phyloP scores from a whole-genome alignment of 2,113 vertebrate genomes.

The Apus apus region DNA sequence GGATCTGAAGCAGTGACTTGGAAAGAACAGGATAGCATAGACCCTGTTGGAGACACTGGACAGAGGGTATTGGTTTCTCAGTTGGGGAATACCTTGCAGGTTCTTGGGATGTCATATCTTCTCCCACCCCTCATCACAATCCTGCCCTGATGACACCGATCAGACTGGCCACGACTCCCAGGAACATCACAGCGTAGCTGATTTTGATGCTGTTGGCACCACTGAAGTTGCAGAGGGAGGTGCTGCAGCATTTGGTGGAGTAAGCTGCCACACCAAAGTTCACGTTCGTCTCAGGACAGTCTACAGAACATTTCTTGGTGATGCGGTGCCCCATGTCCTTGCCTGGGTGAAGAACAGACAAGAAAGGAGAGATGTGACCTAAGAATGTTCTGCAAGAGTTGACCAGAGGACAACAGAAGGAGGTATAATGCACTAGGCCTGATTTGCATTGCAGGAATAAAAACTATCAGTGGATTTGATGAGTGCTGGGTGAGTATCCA shows the following conservation, averaged over 20 bases:
- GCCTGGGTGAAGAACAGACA: not conserved
- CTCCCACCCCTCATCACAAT: not conserved
- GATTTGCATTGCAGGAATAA: not conserved
- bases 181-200: not conserved
- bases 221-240: constrained; percentile 51
- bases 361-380: not conserved
- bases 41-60: not conserved
- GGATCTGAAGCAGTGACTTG: not conserved
- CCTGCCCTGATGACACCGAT: not conserved
- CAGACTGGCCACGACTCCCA: constrained; percentile 2
- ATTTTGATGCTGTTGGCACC: constrained; percentile 51
- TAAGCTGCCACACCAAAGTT: not conserved
- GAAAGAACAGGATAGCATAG: not conserved
- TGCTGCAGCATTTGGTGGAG: constrained; percentile 52
- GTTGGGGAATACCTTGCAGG: not conserved
- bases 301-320: constrained; percentile 50
- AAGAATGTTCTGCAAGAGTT: not conserved
- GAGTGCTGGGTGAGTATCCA: not conserved
- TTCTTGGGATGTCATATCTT: not conserved
- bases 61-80: not conserved
- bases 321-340: not conserved
- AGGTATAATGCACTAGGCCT: not conserved
- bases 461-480: not conserved
- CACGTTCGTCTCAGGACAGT: constrained; percentile 3
- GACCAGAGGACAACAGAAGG: not conserved